Percentiles rank a stretch among this genome's conserved stretches.
Conservation (phyloP, 2,888 invertebrate species). For the Cataglyphis altisquamis region DNA sequence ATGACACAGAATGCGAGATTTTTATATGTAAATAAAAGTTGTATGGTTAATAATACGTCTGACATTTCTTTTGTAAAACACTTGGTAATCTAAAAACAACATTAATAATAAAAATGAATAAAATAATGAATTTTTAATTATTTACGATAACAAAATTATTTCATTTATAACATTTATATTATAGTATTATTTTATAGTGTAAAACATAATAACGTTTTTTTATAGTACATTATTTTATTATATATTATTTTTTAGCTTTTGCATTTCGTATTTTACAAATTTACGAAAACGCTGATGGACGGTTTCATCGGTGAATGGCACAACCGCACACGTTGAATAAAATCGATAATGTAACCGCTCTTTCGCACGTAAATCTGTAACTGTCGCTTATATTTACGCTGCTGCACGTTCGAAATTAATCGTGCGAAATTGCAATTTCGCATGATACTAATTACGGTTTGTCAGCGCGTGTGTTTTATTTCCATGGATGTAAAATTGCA, state of each 20-base stretch:
- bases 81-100: not conserved
- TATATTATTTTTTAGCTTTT: not conserved
- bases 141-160: too few relatives aligned
- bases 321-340: not conserved
- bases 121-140: too few relatives aligned
- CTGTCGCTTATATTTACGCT: conserved; percentile 44
- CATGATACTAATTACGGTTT: conserved; percentile 24
- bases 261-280: conserved; percentile 50
- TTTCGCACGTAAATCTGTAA: not conserved
- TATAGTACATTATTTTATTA: not conserved
- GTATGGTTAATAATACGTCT: not conserved
- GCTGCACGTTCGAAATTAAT: conserved; percentile 32
- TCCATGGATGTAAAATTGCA: not conserved
- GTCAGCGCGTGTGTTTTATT: conserved; percentile 13
- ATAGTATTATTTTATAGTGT: not conserved
- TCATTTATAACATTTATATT: not conserved
- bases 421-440: conserved; percentile 21
- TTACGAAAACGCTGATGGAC: conserved; percentile 36
- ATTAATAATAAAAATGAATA: not conserved
- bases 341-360: conserved; percentile 58
- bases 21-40: not conserved
- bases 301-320: conserved; percentile 22
- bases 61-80: not conserved
- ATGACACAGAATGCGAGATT: not conserved
- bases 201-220: not conserved